These are phyloP conservation scores for Eupithecia pulchellata DNA, from an alignment of 2,888 invertebrate species.

Conservation along the genomic window DNA sequence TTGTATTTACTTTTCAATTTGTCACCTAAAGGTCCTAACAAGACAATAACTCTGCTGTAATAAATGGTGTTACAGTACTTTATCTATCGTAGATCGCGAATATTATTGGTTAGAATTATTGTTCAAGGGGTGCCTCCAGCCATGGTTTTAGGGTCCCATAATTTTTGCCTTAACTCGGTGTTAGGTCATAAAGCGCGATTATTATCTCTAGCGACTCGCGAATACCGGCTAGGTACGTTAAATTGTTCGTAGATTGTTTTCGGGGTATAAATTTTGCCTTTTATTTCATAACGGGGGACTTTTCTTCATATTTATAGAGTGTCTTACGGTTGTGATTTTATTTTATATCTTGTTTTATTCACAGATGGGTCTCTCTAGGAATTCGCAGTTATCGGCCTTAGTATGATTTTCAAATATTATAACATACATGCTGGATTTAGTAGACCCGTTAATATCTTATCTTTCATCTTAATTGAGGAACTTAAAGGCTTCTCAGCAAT, in stretches of 20 bases:
- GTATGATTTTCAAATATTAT: not conserved
- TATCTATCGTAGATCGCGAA: constrained; percentile 74
- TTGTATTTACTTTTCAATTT: constrained; percentile 18
- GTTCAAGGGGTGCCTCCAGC: constrained; percentile 78
- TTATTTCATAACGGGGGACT: constrained; percentile 66
- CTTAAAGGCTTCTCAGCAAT: constrained; percentile 66
- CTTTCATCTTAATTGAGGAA: constrained; percentile 69
- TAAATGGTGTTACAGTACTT: constrained; percentile 69
- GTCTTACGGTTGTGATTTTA: constrained; percentile 51
- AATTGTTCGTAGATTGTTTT: constrained; percentile 77
- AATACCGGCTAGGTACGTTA: constrained; percentile 74
- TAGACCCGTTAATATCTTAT: constrained; percentile 68
- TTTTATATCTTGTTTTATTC: constrained; percentile 30
- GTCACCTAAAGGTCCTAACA: constrained; percentile 3
- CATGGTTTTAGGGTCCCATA: constrained; percentile 73
- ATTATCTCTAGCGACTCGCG: constrained; percentile 78
- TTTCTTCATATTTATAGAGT: constrained; percentile 51
- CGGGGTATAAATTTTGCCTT: constrained; percentile 66
- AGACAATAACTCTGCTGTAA: constrained; percentile 49
- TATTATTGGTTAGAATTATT: constrained; percentile 79
- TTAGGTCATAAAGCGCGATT: constrained; percentile 83
- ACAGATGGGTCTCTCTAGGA: constrained; percentile 37
- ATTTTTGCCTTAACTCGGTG: constrained; percentile 84
- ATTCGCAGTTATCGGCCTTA: not conserved
- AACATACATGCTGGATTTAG: constrained; percentile 43